Conservation (phyloP, 2,113 vertebrate species). For the Indicator maculatus region DNA sequence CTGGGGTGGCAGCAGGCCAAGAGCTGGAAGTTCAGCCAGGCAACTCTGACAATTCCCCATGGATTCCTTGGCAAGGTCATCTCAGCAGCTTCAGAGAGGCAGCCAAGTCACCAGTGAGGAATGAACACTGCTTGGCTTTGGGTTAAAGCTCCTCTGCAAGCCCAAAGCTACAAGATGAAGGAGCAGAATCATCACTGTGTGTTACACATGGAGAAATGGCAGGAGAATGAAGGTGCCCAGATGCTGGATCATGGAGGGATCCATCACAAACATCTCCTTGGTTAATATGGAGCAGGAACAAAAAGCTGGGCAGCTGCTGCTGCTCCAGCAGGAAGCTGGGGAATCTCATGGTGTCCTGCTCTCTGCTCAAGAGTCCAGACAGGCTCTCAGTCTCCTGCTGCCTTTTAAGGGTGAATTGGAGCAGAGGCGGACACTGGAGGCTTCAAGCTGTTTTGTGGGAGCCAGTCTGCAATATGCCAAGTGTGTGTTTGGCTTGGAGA, state of each 20-base stretch:
- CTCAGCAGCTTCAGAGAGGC: neutral
- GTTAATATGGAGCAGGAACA: neutral
- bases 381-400: neutral
- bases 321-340: neutral
- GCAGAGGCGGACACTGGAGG: neutral
- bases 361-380: neutral
- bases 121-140: fast-evolving
- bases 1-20: neutral
- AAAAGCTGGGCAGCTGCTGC: neutral
- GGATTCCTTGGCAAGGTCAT: neutral
- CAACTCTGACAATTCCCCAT: neutral
- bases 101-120: neutral
- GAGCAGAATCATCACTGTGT: fast-evolving
- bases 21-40: neutral
- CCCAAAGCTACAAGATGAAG: fast-evolving
- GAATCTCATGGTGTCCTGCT: no score
- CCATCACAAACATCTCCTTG: no score
- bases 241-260: fast-evolving
- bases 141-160: neutral
- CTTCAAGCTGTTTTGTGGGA: neutral
- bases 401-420: neutral
- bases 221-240: fast-evolving
- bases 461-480: neutral
- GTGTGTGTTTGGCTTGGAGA: neutral
- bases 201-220: neutral